Base-by-base conservation (phyloP, 2,888 invertebrate species). In the Zele albiditarsus region DNA sequence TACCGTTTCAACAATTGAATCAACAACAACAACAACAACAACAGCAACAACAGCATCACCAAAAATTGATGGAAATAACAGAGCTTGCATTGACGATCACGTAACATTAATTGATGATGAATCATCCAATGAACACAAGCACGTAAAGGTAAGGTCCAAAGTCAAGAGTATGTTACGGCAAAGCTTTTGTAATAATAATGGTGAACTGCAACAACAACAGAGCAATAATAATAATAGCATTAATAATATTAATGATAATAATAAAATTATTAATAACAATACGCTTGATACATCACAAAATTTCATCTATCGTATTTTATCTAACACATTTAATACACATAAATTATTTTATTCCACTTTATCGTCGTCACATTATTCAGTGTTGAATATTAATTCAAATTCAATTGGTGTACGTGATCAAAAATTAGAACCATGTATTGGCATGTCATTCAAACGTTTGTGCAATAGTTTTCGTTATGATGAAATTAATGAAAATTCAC, bases 81-180 rank as follows among this genome's bases (percentile, higher is more conserved):
- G 28, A 46, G 31, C 27, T 14, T 33, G 25, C 63, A 27, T 46
- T 68, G 53, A 68, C 53, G 53, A 53, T 53, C 20, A 53, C 53
- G n/a, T 20, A 20, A 5, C 23, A 53, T 53, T 53, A 27, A 68
- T 68, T 31, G 68, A 53, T 60, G 33, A 58, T 65, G 53, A 23
- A 53, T n/a, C 27, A 20, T 3, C 46, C 23, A 74, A 68, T n/a
- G 77, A 76, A 60, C 74, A 70, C 73, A 76, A 84, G 75, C 71
- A 75, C 58, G 85, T 82, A 77, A 89, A 89, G 89, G 89, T 89
- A 89, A 87, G 88, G 84, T 84, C 86, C 81, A 85, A 83, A 83
- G 84, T 87, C 79, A 86, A 86, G 84, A 86, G 85, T 82, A 82
- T 87, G 75, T 81, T 89, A 31, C 72, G 72, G 10, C 77, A 68